These are phyloP conservation scores for Hylaeus volcanicus DNA, from an alignment of 1,140 invertebrate species.

Conservation along the genomic window DNA sequence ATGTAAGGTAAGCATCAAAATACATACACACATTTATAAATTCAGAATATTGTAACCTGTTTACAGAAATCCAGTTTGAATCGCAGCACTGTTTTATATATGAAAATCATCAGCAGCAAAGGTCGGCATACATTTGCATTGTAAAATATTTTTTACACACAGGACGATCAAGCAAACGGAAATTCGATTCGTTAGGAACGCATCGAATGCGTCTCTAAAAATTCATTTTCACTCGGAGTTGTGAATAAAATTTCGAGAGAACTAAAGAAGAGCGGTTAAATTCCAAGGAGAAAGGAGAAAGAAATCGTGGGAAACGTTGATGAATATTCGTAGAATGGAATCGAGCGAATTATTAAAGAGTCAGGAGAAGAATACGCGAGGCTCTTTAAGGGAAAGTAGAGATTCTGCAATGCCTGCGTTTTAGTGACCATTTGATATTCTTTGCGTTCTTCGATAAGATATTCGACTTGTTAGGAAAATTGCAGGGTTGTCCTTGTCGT, in stretches of 20 bases:
- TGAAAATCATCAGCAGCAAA: too few species aligned
- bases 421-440: neutral
- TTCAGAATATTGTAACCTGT: too few species aligned
- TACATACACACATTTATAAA: too few species aligned
- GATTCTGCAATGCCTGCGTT: neutral
- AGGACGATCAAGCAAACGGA: too few species aligned
- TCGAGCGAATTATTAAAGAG: neutral
- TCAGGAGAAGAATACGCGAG: too few species aligned
- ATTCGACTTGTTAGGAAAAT: neutral
- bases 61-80: too few species aligned
- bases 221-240: neutral
- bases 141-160: too few species aligned
- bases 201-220: neutral
- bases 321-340: conserved; percentile 3
- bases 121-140: too few species aligned
- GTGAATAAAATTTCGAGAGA: conserved; percentile 4
- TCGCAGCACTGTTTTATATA: too few species aligned
- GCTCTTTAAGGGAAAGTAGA: neutral
- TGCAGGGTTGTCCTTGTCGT: conserved; percentile 14
- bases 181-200: neutral
- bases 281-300: conserved; percentile 10
- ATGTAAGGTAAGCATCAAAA: too few species aligned
- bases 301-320: conserved; percentile 8
- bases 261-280: neutral
- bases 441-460: neutral